phyloP scores from a whole-genome alignment of 2,113 vertebrate genomes.

The Antechinus stuartii region DNA sequence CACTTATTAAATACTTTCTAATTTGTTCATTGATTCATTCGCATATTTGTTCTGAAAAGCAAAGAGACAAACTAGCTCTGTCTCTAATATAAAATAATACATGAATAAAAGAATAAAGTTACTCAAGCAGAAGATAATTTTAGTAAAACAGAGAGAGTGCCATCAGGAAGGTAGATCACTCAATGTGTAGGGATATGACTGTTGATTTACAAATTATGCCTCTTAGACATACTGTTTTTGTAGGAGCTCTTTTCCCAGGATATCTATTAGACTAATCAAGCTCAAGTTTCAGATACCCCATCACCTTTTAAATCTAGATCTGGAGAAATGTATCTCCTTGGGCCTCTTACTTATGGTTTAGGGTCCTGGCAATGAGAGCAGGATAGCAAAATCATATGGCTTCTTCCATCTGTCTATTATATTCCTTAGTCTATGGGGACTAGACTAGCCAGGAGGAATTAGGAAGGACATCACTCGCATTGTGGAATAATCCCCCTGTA shows the following conservation, averaged over 20 bases:
- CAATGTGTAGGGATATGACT: background rate
- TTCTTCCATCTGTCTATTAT: background rate
- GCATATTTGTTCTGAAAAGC: background rate
- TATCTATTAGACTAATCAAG: background rate
- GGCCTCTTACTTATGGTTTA: slow-evolving; percentile 17
- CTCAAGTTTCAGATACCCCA: no score
- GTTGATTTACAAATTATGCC: background rate
- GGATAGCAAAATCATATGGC: background rate
- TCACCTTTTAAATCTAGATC: background rate
- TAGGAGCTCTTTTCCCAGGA: slow-evolving; percentile 13
- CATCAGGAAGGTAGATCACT: background rate
- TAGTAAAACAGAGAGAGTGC: background rate
- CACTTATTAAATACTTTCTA: background rate
- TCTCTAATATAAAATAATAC: background rate
- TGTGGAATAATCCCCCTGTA: slow-evolving; percentile 36
- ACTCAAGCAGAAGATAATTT: background rate
- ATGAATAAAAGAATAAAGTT: slow-evolving; percentile 6
- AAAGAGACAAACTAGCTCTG: background rate
- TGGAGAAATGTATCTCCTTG: slow-evolving; percentile 5
- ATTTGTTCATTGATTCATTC: background rate
- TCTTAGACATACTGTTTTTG: slow-evolving; percentile 20
- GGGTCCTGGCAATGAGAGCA: background rate
- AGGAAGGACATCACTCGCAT: slow-evolving; percentile 16
- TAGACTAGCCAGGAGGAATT: background rate
- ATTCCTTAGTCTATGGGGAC: background rate